Evolutionary conservation across 2,113 vertebrate genomes (phyloP).

Genomic region (Myotis lucifugus): DNA sequence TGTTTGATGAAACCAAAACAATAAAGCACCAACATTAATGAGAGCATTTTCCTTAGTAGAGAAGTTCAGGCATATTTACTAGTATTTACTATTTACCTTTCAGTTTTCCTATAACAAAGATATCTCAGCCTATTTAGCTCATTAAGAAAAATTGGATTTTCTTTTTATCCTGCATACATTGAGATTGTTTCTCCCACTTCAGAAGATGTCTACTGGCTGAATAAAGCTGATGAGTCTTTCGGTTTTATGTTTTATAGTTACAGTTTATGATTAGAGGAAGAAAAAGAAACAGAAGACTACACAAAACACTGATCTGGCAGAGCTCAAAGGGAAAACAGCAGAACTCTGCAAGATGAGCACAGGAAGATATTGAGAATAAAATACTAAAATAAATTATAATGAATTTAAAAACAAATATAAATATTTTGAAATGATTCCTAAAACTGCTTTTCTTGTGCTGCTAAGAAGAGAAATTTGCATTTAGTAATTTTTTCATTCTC

Average conservation of each 20-base stretch:
- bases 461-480: neutral
- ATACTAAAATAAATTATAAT: neutral
- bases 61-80: conserved; percentile 25
- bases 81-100: conserved; percentile 2
- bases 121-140: conserved; percentile 47
- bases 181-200: neutral
- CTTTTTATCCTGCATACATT: conserved; percentile 54
- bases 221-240: neutral
- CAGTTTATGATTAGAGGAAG: neutral
- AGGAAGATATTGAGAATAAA: neutral
- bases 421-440: conserved; percentile 13
- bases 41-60: conserved; percentile 33
- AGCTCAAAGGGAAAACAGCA: neutral
- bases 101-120: conserved; percentile 51
- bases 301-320: neutral
- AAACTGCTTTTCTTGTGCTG: neutral
- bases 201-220: neutral
- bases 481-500: neutral
- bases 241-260: conserved; percentile 24
- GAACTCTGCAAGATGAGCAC: neutral
- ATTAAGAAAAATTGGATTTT: conserved; percentile 58
- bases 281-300: neutral
- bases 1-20: conserved; percentile 56
- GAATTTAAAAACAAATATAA: neutral
- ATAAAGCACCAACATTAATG: conserved; percentile 29